These are phyloP conservation scores for Parotia lawesii DNA, from an alignment of 2,113 vertebrate genomes.

Conservation along the genomic window DNA sequence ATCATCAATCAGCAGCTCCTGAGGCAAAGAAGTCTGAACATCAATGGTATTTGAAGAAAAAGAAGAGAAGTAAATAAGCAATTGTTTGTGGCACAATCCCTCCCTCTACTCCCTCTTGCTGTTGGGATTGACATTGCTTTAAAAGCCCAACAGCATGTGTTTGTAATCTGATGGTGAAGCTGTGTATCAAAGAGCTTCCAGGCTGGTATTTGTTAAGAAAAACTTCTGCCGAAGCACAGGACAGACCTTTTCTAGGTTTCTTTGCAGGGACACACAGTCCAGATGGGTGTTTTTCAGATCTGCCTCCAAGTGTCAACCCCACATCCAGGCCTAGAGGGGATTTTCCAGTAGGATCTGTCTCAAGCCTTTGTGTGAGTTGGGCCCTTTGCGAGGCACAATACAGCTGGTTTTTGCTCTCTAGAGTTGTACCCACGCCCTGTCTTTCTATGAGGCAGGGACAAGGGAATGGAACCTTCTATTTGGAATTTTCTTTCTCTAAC, in stretches of 20 bases:
- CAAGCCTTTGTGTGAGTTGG: background rate
- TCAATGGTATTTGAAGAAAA: background rate
- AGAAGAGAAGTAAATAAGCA: background rate
- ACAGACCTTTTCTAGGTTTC: background rate
- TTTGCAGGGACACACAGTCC: background rate
- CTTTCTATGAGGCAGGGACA: background rate
- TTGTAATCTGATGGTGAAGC: background rate
- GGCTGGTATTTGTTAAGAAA: background rate
- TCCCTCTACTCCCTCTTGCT: background rate
- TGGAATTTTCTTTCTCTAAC: background rate
- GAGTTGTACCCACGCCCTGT: background rate
- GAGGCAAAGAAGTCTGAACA: background rate
- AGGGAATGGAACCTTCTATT: background rate
- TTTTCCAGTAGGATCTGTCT: background rate
- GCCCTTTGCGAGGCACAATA: background rate
- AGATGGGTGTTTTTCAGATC: background rate
- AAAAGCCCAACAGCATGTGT: background rate
- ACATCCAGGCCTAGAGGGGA: background rate
- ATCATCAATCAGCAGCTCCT: background rate
- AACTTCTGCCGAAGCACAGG: background rate
- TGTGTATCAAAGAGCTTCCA: background rate
- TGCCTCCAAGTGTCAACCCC: background rate
- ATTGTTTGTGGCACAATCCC: background rate
- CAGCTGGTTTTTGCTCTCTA: background rate
- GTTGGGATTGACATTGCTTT: background rate